Evolutionary conservation across 2,797 vertebrate genomes (phyloP).

Genomic region (Phalanger gymnotis): DNA sequence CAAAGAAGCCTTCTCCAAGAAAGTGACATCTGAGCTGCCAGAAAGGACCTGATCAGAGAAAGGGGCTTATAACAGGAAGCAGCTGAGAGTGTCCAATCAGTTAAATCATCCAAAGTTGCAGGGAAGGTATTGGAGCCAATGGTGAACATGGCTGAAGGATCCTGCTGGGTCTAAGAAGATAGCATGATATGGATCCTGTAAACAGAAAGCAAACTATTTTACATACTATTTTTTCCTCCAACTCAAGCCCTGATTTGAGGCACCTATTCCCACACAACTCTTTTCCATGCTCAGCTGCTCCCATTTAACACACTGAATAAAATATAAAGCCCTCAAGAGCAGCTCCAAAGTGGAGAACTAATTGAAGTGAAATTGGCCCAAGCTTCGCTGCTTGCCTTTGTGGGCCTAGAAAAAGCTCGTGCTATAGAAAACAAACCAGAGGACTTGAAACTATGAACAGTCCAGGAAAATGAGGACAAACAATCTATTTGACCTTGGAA

Average conservation of each 20-base stretch:
- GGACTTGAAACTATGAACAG: not conserved
- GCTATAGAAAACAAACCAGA: not conserved
- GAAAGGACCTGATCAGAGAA: not conserved
- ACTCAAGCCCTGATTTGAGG: not conserved
- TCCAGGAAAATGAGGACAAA: not conserved
- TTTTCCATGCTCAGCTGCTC: conserved; percentile 12
- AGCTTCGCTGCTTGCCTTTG: not conserved
- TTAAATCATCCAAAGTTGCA: not conserved
- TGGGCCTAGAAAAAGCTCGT: not conserved
- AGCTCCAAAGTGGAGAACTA: conserved; percentile 4
- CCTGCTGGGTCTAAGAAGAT: not conserved
- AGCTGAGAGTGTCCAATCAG: not conserved
- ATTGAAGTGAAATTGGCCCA: not conserved
- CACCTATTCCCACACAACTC: conserved; percentile 26
- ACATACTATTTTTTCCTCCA: not conserved
- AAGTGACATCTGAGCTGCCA: not conserved
- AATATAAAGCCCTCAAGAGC: conserved; percentile 37
- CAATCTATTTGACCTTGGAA: not conserved
- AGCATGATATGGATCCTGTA: not conserved
- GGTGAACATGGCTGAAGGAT: not conserved
- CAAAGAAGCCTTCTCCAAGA: not conserved
- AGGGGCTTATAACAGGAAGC: not conserved
- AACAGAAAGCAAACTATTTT: not conserved
- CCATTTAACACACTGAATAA: conserved; percentile 61
- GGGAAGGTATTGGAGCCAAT: not conserved